These are phyloP conservation scores for Alviniconcha strummeri DNA, from an alignment of 2,888 invertebrate species.

Conservation along the genomic window DNA sequence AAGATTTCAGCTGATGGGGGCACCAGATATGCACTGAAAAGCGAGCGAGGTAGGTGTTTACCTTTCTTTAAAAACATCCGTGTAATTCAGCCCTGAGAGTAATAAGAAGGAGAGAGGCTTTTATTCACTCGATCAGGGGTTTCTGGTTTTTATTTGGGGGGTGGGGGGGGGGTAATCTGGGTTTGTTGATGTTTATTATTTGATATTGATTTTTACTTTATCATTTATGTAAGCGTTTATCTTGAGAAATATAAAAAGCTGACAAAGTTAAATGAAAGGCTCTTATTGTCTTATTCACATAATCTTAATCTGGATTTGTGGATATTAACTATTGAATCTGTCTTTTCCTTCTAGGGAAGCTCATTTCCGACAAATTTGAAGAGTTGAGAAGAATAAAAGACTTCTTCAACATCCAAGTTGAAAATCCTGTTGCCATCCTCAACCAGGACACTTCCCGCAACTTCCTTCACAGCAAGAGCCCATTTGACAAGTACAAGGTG, in stretches of 20 bases:
- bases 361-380: conserved; percentile 81
- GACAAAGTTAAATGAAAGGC: too few species aligned
- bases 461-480: conserved; percentile 85
- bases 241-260: background rate
- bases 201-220: too few species aligned
- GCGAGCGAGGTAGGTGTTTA: background rate
- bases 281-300: too few species aligned
- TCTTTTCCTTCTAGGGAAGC: conserved; percentile 75
- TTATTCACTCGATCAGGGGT: too few species aligned
- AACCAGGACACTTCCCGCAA: conserved; percentile 94
- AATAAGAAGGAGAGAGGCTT: too few species aligned
- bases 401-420: conserved; percentile 90
- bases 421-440: conserved; percentile 94
- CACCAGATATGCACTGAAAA: conserved; percentile 78
- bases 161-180: too few species aligned
- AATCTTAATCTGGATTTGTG: too few species aligned
- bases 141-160: too few species aligned
- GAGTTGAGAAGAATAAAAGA: conserved; percentile 84
- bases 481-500: conserved; percentile 82
- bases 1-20: conserved; percentile 74
- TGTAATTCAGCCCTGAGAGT: background rate
- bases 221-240: too few species aligned
- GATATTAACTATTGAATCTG: too few species aligned
- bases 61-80: background rate
- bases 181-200: too few species aligned